These are phyloP conservation scores for Hemicordylus capensis DNA, from an alignment of 2,113 vertebrate genomes.

Conservation along the genomic window DNA sequence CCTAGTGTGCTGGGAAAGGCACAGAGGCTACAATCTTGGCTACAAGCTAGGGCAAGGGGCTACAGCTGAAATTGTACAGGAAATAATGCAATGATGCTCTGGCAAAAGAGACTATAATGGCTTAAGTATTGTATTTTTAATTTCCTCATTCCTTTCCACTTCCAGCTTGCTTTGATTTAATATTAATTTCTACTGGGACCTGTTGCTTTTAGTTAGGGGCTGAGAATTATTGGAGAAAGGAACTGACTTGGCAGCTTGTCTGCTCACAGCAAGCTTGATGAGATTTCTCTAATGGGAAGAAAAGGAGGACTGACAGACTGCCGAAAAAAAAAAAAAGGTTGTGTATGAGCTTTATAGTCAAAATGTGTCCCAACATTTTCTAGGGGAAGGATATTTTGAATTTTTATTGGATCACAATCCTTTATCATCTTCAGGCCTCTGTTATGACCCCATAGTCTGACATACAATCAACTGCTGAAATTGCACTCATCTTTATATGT, in stretches of 20 bases:
- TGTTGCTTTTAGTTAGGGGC: neutral
- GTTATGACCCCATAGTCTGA: neutral
- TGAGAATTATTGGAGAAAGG: conserved; percentile 18
- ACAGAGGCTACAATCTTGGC: neutral
- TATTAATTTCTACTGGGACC: neutral
- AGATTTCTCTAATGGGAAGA: conserved; percentile 2
- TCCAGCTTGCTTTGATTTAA: neutral
- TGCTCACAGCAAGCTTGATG: conserved; percentile 11
- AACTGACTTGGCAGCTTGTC: conserved; percentile 25
- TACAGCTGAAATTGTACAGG: neutral
- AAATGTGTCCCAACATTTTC: neutral
- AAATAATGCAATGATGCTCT: no score
- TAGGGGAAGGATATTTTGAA: neutral
- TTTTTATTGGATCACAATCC: neutral
- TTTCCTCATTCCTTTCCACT: neutral
- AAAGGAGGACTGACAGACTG: neutral
- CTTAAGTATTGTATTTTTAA: neutral
- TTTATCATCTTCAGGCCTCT: conserved; percentile 22
- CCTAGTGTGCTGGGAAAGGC: neutral
- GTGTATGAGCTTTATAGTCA: neutral
- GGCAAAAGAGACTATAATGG: neutral
- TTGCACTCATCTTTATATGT: neutral
- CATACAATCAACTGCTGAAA: neutral
- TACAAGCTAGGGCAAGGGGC: neutral
- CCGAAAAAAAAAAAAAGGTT: neutral